These are phyloP conservation scores for Microdon myrmicae DNA, from an alignment of 2,888 invertebrate genomes.

Conservation along the genomic window DNA sequence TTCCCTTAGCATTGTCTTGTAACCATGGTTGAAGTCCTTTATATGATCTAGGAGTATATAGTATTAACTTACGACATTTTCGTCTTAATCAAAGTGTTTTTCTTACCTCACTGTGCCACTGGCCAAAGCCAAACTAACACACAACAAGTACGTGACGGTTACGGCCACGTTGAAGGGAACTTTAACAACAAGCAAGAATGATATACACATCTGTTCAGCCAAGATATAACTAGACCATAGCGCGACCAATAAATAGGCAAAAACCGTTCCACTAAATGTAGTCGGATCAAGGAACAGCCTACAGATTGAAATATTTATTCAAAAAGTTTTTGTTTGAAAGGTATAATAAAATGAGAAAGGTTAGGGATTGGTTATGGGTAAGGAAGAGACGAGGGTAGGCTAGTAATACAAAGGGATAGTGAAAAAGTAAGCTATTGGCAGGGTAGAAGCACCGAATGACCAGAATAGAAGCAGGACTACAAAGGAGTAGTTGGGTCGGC, in stretches of 20 bases:
- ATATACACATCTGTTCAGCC: slow-evolving; percentile 86
- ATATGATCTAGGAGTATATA: slow-evolving; percentile 72
- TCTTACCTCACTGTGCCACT: slow-evolving; percentile 81
- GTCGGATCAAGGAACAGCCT: slow-evolving; percentile 62
- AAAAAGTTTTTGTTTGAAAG: no score
- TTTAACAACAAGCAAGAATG: slow-evolving; percentile 83
- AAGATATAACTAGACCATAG: slow-evolving; percentile 88
- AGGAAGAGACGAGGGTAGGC: no score
- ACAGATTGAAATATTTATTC: no score
- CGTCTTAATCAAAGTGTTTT: neutral
- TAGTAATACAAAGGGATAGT: no score
- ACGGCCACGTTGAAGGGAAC: slow-evolving; percentile 81
- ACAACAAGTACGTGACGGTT: slow-evolving; percentile 80
- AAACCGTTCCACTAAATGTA: slow-evolving; percentile 65
- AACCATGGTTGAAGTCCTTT: slow-evolving; percentile 84
- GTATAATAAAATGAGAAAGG: no score
- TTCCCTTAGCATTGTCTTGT: slow-evolving; percentile 81
- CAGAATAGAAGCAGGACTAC: no score
- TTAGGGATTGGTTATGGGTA: no score
- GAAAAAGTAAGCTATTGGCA: no score
- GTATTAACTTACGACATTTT: neutral
- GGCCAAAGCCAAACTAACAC: slow-evolving; percentile 76
- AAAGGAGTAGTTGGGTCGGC: neutral
- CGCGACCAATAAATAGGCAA: slow-evolving; percentile 75
- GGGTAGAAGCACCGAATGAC: no score